phyloP scores from a whole-genome alignment of 1,140 invertebrate species.

The Sycobia sp. region DNA sequence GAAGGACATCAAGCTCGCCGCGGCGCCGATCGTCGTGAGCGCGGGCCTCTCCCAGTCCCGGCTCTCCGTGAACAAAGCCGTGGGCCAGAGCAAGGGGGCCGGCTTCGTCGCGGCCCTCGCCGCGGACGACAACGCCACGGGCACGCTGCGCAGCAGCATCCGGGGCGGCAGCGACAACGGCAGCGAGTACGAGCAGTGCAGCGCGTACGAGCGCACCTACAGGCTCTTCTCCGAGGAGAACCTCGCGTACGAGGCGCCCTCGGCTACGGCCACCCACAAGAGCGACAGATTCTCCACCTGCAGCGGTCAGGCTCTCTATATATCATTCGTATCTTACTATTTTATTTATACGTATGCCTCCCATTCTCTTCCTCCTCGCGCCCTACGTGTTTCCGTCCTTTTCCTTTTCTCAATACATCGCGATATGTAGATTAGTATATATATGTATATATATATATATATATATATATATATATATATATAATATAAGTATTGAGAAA shows the following conservation, averaged over 20 bases:
- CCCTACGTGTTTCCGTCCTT: no score
- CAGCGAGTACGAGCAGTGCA: constrained; percentile 50
- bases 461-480: no score
- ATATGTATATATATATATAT: no score
- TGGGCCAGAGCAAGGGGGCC: constrained; percentile 45
- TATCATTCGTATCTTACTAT: background rate
- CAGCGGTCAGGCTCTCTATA: constrained; percentile 41
- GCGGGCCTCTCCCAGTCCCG: constrained; percentile 63
- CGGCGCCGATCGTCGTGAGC: constrained; percentile 64
- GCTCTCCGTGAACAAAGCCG: constrained; percentile 58
- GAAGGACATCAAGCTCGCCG: constrained; percentile 69
- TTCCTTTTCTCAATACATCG: no score
- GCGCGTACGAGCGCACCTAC: constrained; percentile 52
- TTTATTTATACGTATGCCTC: no score
- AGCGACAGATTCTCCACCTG: constrained; percentile 42
- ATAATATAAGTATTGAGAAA: no score
- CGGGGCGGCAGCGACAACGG: constrained; percentile 44
- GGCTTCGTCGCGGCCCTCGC: constrained; percentile 7
- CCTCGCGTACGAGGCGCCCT: constrained; percentile 42
- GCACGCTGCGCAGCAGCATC: constrained; percentile 35
- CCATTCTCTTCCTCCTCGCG: no score
- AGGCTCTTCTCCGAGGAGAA: constrained; percentile 52
- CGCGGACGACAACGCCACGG: constrained; percentile 22
- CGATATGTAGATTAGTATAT: no score
- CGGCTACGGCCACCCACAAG: constrained; percentile 34